Conservation (phyloP, 2,113 vertebrate species). For the Engystomops pustulosus region DNA sequence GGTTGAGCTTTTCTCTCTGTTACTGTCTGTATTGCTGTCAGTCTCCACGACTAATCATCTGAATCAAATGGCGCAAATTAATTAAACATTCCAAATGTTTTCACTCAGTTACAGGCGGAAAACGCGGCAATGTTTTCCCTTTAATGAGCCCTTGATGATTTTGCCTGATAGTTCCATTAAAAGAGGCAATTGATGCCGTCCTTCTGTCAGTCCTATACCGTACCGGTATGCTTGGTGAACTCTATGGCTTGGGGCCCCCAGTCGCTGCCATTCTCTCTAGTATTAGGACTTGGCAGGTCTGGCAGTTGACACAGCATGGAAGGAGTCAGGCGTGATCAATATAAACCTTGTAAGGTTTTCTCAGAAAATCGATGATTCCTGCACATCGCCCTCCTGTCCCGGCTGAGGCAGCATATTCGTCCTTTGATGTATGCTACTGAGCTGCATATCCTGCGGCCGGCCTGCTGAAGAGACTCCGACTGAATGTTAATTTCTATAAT, state of each 20-base stretch:
- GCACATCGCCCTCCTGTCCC: constrained; percentile 20
- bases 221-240: neutral
- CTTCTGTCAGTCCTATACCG: neutral
- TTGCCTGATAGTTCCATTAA: constrained; percentile 39
- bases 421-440: constrained; percentile 36
- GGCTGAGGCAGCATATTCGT: constrained; percentile 45
- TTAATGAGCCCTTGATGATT: constrained; percentile 45
- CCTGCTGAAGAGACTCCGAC: neutral
- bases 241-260: neutral
- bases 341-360: constrained; percentile 38
- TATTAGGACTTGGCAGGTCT: constrained; percentile 17
- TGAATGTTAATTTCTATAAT: constrained; percentile 50
- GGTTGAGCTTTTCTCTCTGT: constrained; percentile 2
- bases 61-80: constrained; percentile 50
- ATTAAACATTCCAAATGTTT: constrained; percentile 49
- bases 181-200: neutral
- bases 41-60: constrained; percentile 40
- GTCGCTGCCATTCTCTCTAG: neutral
- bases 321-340: constrained; percentile 50
- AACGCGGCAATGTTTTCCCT: constrained; percentile 24
- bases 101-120: constrained; percentile 15
- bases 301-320: constrained; percentile 52
- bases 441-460: constrained; percentile 15
- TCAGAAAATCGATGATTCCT: constrained; percentile 45
- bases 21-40: constrained; percentile 27